phyloP scores from a whole-genome alignment of 2,113 vertebrate genomes.

The Macrotus californicus region DNA sequence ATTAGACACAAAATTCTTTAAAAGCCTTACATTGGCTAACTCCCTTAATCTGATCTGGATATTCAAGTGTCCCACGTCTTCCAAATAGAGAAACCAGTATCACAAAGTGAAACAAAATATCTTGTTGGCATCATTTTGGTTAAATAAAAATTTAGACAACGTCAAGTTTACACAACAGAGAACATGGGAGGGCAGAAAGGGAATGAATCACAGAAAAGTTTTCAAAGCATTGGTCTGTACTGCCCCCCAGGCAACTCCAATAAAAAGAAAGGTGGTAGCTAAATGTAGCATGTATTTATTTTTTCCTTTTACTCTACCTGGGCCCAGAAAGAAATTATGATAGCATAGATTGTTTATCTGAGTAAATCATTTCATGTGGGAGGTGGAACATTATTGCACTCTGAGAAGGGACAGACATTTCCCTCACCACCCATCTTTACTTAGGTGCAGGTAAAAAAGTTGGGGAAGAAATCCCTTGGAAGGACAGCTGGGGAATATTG shows the following conservation, averaged over 20 bases:
- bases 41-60: background rate
- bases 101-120: background rate
- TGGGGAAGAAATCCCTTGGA: background rate
- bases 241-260: background rate
- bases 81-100: background rate
- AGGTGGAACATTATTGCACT: background rate
- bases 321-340: background rate
- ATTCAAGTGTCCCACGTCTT: background rate
- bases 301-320: background rate
- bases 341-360: background rate
- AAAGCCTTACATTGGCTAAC: background rate
- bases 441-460: background rate
- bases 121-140: background rate
- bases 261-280: background rate
- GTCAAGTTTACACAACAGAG: background rate
- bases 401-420: background rate
- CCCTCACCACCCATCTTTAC: background rate
- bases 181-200: background rate
- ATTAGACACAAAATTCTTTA: background rate
- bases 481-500: background rate
- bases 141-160: background rate
- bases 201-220: background rate
- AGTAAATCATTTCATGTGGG: background rate
- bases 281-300: background rate
- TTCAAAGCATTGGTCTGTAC: background rate